A percentile compares a stretch with the other conserved stretches of the same genome.
phyloP scores from a whole-genome alignment of 2,888 invertebrate genomes.

The Zaprionus bogoriensis region DNA sequence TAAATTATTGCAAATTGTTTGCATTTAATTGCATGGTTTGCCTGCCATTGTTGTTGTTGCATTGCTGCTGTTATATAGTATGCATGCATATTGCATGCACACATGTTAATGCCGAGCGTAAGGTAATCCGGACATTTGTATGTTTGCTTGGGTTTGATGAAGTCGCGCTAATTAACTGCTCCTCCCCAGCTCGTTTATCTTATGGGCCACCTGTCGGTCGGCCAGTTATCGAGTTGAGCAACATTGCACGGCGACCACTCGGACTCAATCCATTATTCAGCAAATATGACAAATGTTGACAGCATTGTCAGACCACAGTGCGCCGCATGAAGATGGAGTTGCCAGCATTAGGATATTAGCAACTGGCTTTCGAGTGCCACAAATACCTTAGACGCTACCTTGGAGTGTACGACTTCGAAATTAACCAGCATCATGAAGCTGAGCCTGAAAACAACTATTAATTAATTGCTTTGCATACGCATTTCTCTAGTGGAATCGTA shows the following conservation, averaged over 20 bases:
- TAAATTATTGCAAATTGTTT: slow-evolving; percentile 78
- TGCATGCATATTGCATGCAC: slow-evolving; percentile 45
- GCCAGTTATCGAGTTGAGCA: slow-evolving; percentile 40
- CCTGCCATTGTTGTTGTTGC: slow-evolving; percentile 21
- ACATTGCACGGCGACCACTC: slow-evolving; percentile 6
- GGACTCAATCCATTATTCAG: slow-evolving; percentile 31
- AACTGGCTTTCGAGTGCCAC: neutral
- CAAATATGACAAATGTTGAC: slow-evolving; percentile 53
- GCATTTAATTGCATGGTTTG: slow-evolving; percentile 69
- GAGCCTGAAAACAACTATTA: neutral
- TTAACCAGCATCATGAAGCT: too few relatives aligned
- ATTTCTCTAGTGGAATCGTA: neutral
- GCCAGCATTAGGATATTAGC: neutral
- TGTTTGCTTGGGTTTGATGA: slow-evolving; percentile 44
- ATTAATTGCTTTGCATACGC: neutral
- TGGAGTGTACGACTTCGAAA: too few relatives aligned
- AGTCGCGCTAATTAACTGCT: slow-evolving; percentile 72
- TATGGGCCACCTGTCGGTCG: slow-evolving; percentile 42
- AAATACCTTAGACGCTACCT: too few relatives aligned
- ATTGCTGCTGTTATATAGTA: slow-evolving; percentile 22
- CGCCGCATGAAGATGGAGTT: neutral
- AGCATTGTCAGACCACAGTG: slow-evolving; percentile 24
- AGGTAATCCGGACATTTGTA: slow-evolving; percentile 16
- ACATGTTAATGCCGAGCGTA: slow-evolving; percentile 5
- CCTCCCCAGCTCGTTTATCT: slow-evolving; percentile 60